Evolutionary conservation across 2,113 vertebrate species (phyloP).

Genomic region (Oreochromis spilurus): DNA sequence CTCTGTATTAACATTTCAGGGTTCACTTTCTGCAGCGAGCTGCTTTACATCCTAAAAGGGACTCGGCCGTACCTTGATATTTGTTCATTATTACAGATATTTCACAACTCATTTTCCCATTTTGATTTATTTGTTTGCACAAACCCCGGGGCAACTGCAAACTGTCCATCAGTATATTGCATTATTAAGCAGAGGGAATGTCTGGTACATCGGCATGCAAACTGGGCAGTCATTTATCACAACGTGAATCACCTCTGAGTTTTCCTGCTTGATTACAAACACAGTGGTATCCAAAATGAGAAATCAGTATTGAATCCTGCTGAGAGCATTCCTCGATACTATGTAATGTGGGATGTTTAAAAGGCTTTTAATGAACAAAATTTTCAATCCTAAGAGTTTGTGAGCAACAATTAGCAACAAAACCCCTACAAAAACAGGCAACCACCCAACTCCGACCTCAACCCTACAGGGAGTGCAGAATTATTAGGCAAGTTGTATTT

Average conservation of each 20-base stretch:
- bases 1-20: constrained; percentile 1
- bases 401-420: neutral
- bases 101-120: neutral
- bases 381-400: neutral
- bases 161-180: neutral
- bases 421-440: neutral
- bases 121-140: neutral
- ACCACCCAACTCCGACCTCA: neutral
- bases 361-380: neutral
- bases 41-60: neutral
- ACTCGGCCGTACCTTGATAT: neutral
- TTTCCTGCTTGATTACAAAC: neutral
- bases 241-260: neutral
- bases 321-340: neutral
- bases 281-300: neutral
- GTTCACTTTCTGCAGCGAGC: neutral
- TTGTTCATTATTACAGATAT: neutral
- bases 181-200: neutral
- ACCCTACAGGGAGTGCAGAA: too few species aligned
- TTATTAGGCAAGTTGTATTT: too few species aligned
- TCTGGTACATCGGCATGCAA: neutral
- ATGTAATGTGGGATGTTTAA: neutral
- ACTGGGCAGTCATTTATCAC: neutral
- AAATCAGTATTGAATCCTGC: neutral
- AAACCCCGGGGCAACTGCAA: neutral